phyloP scores from a whole-genome alignment of 2,797 vertebrate genomes.

The Sebastes itinus region DNA sequence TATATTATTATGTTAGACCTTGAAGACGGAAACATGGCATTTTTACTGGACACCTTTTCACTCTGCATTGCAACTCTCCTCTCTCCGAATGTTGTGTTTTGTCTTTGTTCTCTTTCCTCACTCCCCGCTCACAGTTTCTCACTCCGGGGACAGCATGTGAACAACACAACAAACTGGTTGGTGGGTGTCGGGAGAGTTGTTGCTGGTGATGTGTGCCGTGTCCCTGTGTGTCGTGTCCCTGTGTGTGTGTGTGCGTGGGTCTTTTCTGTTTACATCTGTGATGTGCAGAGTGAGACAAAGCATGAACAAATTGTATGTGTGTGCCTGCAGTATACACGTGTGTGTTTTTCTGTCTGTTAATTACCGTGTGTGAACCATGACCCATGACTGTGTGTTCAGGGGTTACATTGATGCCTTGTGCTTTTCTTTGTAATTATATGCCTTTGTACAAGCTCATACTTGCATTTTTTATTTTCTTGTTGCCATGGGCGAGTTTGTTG shows the following conservation, averaged over 20 bases:
- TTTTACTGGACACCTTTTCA: slow-evolving; percentile 9
- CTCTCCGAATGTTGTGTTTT: slow-evolving; percentile 11
- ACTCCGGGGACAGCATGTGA: slow-evolving; percentile 42
- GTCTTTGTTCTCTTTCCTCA: slow-evolving; percentile 41
- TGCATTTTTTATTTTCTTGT: neutral
- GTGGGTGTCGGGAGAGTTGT: slow-evolving; percentile 37
- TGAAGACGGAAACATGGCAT: slow-evolving; percentile 15
- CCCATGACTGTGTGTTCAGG: neutral
- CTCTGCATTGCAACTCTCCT: neutral
- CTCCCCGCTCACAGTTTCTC: slow-evolving; percentile 13
- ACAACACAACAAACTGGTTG: slow-evolving; percentile 44
- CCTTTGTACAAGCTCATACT: neutral
- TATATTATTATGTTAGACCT: slow-evolving; percentile 2
- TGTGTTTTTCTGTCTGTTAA: neutral
- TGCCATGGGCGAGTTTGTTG: neutral
- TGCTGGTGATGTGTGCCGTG: slow-evolving; percentile 13
- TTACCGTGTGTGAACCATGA: neutral
- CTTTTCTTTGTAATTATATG: neutral
- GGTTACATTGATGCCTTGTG: neutral
- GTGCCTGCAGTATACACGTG: neutral
- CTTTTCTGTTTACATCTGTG: slow-evolving; percentile 15
- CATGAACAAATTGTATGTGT: neutral
- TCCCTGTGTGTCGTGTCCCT: neutral
- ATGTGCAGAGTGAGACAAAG: slow-evolving; percentile 15
- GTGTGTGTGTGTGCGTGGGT: neutral